Base-by-base conservation (phyloP, 2,888 invertebrate genomes). In the Lordiphosa fenestrarum region DNA sequence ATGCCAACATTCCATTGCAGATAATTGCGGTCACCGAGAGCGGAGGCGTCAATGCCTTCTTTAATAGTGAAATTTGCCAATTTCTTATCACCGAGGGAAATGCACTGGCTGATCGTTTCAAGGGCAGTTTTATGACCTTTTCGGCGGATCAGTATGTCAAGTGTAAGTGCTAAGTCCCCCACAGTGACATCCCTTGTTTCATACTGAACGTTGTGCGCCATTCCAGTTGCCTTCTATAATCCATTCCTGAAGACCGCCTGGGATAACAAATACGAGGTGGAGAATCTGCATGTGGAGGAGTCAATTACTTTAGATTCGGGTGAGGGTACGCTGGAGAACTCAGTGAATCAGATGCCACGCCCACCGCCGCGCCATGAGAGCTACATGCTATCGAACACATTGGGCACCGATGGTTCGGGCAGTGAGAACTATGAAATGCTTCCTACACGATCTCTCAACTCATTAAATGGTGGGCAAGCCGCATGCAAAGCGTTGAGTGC, bases 161-260 rank as follows among this genome's bases (percentile, higher is more conserved):
- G 91, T 95, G 96, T 96, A 89, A 91, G 91, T 89, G 6, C 6
- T 4, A 6, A 15, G n/a, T 4, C 2, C 15, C 15, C 15, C 1
- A 15, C 1, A 15, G 15, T 1, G 15, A 15, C 15, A 15, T 15
- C 15, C 1, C 15, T 1, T 15, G 15, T 15, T 15, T 1, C 15
- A 15, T 15, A 15, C 15, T 15, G 2, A 15, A 15, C 15, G 15
- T 15, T 15, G 15, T 15, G 15, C 2, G 23, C 23, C 23, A 23
- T 6, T 23, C 23, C 90, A 96, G 96, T 96, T 85, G 96, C 97
- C 30, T 96, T 97, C 90, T 98, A 96, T 90, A 96, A 96, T 44
- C 97, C 97, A 44, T 98, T 98, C 91, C 96, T 98, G 91, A 96
- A 97, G 88, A 97, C 97, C 89, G 97, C 96, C 19, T 98, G 97